Conservation (phyloP, 2,888 invertebrate genomes). For the Pterobdella sp. region DNA sequence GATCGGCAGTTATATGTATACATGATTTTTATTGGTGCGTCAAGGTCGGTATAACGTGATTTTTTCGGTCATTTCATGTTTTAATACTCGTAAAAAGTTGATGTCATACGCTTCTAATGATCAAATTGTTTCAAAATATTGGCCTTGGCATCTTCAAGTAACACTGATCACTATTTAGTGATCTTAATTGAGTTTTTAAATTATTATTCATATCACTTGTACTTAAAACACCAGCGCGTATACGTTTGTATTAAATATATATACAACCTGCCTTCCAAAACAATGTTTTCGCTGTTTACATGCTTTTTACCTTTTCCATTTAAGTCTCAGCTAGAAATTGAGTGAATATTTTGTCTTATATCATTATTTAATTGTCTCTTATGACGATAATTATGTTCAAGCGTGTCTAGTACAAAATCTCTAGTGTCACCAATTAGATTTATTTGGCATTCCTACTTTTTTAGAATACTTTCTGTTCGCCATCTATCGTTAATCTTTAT, state of each 20-base stretch:
- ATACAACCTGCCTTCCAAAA: not conserved
- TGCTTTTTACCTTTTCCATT: not conserved
- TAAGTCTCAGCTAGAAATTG: not conserved
- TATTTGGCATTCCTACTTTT: conserved; percentile 6
- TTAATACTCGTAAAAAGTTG: not conserved
- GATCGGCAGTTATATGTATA: too few relatives aligned
- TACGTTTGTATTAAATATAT: not conserved
- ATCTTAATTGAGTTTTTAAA: not conserved
- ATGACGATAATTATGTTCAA: not conserved
- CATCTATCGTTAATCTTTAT: not conserved
- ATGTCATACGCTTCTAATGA: not conserved
- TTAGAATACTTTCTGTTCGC: not conserved
- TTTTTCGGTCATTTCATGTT: too few relatives aligned
- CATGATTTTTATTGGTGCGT: too few relatives aligned
- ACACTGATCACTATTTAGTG: not conserved
- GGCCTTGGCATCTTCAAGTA: not conserved
- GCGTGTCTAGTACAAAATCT: not conserved
- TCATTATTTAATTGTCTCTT: not conserved
- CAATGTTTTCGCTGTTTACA: not conserved
- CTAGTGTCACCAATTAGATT: not conserved
- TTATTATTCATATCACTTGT: conserved; percentile 1
- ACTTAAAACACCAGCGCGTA: not conserved
- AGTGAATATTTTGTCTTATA: too few relatives aligned
- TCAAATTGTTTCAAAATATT: not conserved
- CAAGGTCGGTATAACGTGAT: too few relatives aligned